Evolutionary conservation across 2,888 invertebrate genomes (phyloP), one percentile per base, ranked within the genome.

Genomic region (Rhabditophanes sp.): DNA sequence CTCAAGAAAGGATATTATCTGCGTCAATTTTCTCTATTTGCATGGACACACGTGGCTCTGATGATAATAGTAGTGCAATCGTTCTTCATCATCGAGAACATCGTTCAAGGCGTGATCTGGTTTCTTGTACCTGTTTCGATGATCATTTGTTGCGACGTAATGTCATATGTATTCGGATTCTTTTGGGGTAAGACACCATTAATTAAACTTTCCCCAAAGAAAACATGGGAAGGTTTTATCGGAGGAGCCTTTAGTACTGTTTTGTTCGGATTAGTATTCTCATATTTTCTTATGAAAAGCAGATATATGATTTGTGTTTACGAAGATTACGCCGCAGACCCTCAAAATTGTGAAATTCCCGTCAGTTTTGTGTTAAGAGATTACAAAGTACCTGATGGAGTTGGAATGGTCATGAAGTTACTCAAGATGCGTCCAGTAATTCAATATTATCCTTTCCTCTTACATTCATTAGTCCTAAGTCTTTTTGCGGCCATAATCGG

Each of bases 151-250:
- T 99, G 99, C 69, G 96, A 99, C 69, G 85, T 96, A 45, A 93
- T 93, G 93, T 96, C 96, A 0, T 99, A 99, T 67, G 80, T 99
- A 66, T 96, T 96, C 72, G 99, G 99, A 22, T 96, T 99, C 74
- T 96, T 99, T 78, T 93, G 90, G 68, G 96, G 96, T 24, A 82
- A 82, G 67, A 99, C 99, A 2, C 96, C 96, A 1, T 75, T 99
- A 41, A 99, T 99, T 67, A 83, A 99, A 69, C 74, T 99, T 38
- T 93, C 90, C 33, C 96, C 96, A 6, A 99, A 99, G 73, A 99
- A 99, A 70, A 99, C 96, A 4, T 99, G 96, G 96, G 99, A 99
- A 70, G 99, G 96, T 8, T 96, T 96, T 69, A 83, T 99, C 58
- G 96, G 96, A 12, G 96, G 96, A 32, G 93, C 90, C 15, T 69